Base-by-base conservation (phyloP, 92 coral and sea anemone genomes). In the Palythoa caribaeorum region DNA sequence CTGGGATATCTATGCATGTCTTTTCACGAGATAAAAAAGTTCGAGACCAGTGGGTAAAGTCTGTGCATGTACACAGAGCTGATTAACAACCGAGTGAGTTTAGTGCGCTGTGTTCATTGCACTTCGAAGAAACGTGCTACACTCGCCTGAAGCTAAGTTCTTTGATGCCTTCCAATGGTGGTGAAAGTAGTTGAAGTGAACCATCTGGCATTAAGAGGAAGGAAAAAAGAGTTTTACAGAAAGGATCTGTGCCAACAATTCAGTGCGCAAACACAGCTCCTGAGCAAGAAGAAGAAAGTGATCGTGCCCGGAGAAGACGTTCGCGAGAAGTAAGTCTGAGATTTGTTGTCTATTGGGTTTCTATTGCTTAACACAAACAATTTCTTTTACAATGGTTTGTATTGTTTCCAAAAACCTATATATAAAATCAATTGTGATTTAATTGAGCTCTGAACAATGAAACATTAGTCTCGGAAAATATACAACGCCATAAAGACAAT, bases 221-320 rank as follows among this genome's bases (percentile, higher is more conserved):
- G 17, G 86, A 87, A 78, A 87, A 87, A 52, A 20, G 87, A 38
- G 39, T 88, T 73, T 73, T 81, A 74, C 21, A 20, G 51, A 81
- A 62, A 74, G 88, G 91, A 76, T 88, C 83, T 38, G 80, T 89
- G 52, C 84, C 91, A 12, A 83, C 60, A 1, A 83, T 89, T 62
- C 84, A 89, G 52, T 73, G 77, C 14, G 91, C 91, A 19, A 89
- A 83, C 77, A 88, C 80, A 57, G 47, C 78, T 76, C 91, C 91
- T 73, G 77, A n/a, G 83, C 47, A 11, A 16, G 53, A 2, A 62
- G 88, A 83, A 71, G 39, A 19, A 35, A 89, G 91, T 76, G 65
- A 63, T 83, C 91, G 79, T 15, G 37, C 76, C 19, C 83, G 79
- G 68, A 17, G 68, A 63, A 83, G 88, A 76, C 68, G 91, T 52